A percentile compares a stretch with the other conserved stretches of the same genome.
Conservation (phyloP, 2,888 invertebrate species). For the Rotaria macrura region DNA sequence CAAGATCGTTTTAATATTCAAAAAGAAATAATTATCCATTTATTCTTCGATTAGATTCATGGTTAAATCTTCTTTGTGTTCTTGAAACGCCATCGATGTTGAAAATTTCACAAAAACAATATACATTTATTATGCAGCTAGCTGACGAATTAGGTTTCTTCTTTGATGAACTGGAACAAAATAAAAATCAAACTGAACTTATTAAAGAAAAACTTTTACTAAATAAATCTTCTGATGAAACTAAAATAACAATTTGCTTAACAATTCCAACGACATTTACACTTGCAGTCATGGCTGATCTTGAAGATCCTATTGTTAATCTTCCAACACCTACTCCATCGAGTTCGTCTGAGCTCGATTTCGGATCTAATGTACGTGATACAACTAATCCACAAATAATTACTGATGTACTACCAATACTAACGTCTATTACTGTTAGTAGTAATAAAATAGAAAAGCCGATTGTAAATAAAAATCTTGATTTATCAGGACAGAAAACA, state of each 20-base stretch:
- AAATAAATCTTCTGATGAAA: not conserved
- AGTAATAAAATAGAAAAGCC: not conserved
- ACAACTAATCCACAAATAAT: not conserved
- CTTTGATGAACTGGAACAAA: not conserved
- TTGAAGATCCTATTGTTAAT: not conserved
- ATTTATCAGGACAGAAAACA: not conserved
- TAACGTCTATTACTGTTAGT: not conserved
- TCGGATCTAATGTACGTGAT: not conserved
- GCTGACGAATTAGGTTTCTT: not conserved
- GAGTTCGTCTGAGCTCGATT: not conserved
- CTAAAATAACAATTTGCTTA: not conserved
- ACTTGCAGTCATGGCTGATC: not conserved
- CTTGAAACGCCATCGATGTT: not conserved
- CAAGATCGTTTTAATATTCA: not conserved
- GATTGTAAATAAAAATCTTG: not conserved
- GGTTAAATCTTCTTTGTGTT: not conserved
- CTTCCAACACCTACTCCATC: not conserved
- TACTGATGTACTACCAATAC: not conserved
- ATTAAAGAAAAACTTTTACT: not conserved
- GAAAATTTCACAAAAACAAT: not conserved
- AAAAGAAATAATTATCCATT: not conserved
- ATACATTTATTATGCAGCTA: constrained; percentile 7
- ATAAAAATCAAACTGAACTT: not conserved
- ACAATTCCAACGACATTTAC: not conserved
- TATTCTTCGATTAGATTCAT: not conserved